Percentiles rank a stretch among this genome's conserved stretches.
These are phyloP conservation scores for Caenorhabditis doughertyi DNA, from an alignment of 2,888 invertebrate species.

Conservation along the genomic window DNA sequence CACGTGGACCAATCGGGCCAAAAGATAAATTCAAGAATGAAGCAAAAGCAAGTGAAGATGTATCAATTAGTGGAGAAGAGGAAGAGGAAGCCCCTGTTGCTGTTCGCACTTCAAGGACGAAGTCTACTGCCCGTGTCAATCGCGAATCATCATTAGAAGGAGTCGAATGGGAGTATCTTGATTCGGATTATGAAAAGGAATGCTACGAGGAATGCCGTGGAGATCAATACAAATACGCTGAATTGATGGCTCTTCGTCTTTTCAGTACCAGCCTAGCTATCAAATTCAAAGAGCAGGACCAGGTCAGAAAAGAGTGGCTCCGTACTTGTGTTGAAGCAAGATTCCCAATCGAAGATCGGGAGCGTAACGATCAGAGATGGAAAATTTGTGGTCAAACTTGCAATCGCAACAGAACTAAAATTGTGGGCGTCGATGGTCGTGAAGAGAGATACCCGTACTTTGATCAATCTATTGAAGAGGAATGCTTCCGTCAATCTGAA, in stretches of 20 bases:
- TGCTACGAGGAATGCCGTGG: constrained; percentile 65
- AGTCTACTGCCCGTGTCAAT: constrained; percentile 4
- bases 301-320: constrained; percentile 73
- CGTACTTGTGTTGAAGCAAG: constrained; percentile 71
- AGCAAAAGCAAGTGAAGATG: constrained; percentile 7
- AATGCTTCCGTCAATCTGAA: constrained; percentile 63
- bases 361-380: constrained; percentile 71
- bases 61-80: constrained; percentile 5
- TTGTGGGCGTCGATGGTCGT: constrained; percentile 65
- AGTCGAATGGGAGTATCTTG: constrained; percentile 66
- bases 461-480: constrained; percentile 66
- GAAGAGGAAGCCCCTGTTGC: neutral
- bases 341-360: constrained; percentile 70
- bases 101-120: constrained; percentile 17
- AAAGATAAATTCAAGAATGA: constrained; percentile 52
- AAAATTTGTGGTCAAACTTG: constrained; percentile 72
- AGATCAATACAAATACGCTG: constrained; percentile 73
- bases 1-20: constrained; percentile 51
- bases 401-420: constrained; percentile 72
- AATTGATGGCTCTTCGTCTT: constrained; percentile 70
- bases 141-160: constrained; percentile 26
- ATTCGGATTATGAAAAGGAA: constrained; percentile 65
- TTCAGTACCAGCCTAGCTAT: constrained; percentile 65
- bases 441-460: constrained; percentile 73
- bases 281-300: constrained; percentile 75